phyloP scores from a whole-genome alignment of 2,797 vertebrate species.

The Coregonus suidteri region DNA sequence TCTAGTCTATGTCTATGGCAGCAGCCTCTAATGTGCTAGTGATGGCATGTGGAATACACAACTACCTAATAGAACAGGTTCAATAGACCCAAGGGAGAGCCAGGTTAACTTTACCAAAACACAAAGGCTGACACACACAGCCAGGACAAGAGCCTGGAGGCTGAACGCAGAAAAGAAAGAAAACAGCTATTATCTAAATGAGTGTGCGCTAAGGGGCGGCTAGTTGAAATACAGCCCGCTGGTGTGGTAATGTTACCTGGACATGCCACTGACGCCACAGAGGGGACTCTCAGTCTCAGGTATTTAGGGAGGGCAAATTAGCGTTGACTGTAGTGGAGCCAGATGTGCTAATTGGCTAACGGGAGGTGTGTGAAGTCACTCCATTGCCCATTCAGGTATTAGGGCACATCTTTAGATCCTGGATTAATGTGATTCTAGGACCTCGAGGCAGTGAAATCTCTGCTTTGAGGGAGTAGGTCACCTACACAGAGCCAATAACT shows the following conservation, averaged over 20 bases:
- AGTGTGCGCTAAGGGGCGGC: too few species aligned
- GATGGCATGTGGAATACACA: background rate
- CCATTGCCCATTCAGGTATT: background rate
- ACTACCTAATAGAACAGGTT: background rate
- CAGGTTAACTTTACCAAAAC: conserved; percentile 41
- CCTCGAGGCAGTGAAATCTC: background rate
- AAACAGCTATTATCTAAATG: too few species aligned
- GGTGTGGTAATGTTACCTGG: too few species aligned
- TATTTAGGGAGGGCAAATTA: too few species aligned
- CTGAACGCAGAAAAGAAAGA: too few species aligned
- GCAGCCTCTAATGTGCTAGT: too few species aligned
- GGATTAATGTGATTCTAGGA: background rate
- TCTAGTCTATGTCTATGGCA: too few species aligned
- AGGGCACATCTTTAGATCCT: background rate
- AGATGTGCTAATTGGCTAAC: background rate
- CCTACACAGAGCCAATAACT: too few species aligned
- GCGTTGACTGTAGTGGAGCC: too few species aligned
- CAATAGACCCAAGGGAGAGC: conserved; percentile 13
- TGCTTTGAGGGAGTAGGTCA: background rate
- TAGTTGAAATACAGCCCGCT: too few species aligned
- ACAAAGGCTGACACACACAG: conserved; percentile 42
- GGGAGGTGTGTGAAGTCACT: background rate
- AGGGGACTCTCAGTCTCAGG: too few species aligned
- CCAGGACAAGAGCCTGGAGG: conserved; percentile 42
- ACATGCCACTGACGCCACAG: too few species aligned